Evolutionary conservation across 2,797 vertebrate species (phyloP).

Genomic region (Rhinogobio ventralis): DNA sequence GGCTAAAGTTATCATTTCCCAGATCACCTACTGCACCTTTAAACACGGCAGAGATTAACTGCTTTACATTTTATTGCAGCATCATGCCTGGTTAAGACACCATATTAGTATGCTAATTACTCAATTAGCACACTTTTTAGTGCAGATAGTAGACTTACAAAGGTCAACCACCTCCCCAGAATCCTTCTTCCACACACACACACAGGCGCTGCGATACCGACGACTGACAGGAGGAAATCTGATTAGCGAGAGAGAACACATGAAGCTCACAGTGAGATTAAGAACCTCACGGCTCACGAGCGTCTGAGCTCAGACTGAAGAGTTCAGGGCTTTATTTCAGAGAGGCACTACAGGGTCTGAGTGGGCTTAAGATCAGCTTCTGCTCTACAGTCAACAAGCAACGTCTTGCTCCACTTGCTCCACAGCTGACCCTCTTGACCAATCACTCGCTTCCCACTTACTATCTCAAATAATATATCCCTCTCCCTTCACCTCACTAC

Average conservation of each 20-base stretch:
- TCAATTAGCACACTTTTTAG: neutral
- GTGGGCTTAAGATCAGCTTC: neutral
- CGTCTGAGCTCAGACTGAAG: constrained; percentile 6
- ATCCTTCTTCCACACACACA: neutral
- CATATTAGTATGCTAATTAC: neutral
- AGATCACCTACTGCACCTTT: too few relatives aligned
- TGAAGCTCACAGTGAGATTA: constrained; percentile 4
- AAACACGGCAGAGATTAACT: neutral
- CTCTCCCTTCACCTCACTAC: neutral
- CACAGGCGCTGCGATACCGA: neutral
- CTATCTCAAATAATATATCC: neutral
- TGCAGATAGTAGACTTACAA: neutral
- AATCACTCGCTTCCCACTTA: neutral
- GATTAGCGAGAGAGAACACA: constrained; percentile 8
- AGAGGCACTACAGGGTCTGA: neutral
- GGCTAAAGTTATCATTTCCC: too few relatives aligned
- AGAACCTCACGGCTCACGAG: neutral
- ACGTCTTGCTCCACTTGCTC: neutral
- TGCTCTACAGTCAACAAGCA: constrained; percentile 15
- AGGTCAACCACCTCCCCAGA: neutral
- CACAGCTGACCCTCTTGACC: constrained; percentile 10
- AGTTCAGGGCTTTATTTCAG: neutral
- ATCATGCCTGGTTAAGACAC: neutral
- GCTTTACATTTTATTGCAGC: neutral
- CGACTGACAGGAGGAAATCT: constrained; percentile 16